Percentiles rank a stretch among this genome's conserved stretches.
Evolutionary conservation across 2,113 vertebrate genomes (phyloP).

Genomic region (Mesembrinibis cayennensis): DNA sequence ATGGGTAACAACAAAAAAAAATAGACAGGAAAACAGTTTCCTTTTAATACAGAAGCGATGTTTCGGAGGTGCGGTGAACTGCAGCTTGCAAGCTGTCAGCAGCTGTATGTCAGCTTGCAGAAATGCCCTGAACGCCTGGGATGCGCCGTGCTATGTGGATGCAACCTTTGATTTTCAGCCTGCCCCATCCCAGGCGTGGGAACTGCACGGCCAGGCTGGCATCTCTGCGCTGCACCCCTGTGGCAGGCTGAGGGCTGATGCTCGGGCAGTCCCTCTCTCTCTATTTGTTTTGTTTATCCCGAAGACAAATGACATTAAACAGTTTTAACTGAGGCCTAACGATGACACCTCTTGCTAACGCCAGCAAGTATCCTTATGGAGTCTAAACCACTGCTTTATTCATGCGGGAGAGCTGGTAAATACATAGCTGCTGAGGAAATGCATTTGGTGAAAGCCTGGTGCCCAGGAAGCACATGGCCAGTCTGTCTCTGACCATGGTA

Average conservation of each 20-base stretch:
- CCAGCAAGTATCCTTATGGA: not conserved
- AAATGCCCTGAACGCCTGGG: not conserved
- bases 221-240: accelerated
- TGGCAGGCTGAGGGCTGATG: not conserved
- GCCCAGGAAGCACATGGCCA: accelerated
- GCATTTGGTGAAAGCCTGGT: not conserved
- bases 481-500: not conserved
- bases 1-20: not conserved
- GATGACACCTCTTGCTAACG: accelerated
- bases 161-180: not conserved
- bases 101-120: not conserved
- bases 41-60: not conserved
- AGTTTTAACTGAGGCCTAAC: not conserved
- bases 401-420: accelerated
- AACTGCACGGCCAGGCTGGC: accelerated
- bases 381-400: not conserved
- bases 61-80: not conserved
- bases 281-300: not conserved
- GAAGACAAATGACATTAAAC: not conserved
- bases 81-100: not conserved
- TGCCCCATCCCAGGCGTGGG: accelerated
- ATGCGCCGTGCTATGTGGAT: accelerated
- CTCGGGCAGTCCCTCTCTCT: not conserved
- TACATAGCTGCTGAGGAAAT: not conserved
- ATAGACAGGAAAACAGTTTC: not conserved